Evolutionary conservation across 2,888 invertebrate genomes (phyloP).

Genomic region (Chromoteleia sp.): DNA sequence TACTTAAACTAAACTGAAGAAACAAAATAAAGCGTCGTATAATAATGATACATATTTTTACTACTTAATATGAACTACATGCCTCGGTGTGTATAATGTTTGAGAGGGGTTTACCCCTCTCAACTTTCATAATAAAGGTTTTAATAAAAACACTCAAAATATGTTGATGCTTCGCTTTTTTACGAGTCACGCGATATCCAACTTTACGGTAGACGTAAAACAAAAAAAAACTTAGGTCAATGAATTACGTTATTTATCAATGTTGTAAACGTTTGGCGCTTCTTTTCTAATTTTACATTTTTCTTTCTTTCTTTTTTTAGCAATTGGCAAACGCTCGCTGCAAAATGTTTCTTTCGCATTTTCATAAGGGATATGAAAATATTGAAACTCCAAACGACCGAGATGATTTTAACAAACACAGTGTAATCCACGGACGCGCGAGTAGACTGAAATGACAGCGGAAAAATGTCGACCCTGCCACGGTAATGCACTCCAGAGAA

Average conservation of each 20-base stretch:
- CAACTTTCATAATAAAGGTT: not conserved
- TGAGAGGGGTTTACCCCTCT: too few species aligned
- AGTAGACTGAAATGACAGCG: slow-evolving; percentile 38
- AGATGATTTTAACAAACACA: slow-evolving; percentile 21
- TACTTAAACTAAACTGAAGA: too few species aligned
- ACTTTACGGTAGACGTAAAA: not conserved
- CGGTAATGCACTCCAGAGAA: slow-evolving; percentile 39
- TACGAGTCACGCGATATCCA: not conserved
- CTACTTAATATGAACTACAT: too few species aligned
- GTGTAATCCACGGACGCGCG: slow-evolving; percentile 1
- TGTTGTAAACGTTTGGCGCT: too few species aligned
- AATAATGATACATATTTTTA: too few species aligned
- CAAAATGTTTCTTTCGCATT: slow-evolving; percentile 6
- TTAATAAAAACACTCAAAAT: slow-evolving; percentile 1
- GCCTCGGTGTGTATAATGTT: too few species aligned
- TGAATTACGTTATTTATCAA: too few species aligned
- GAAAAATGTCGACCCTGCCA: slow-evolving; percentile 37
- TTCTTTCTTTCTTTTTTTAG: too few species aligned
- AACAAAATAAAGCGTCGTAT: too few species aligned
- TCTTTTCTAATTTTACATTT: too few species aligned
- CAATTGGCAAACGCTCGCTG: not conserved
- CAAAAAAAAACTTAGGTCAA: not conserved
- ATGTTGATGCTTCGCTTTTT: not conserved
- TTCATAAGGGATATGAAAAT: slow-evolving; percentile 9
- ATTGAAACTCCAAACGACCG: slow-evolving; percentile 17